phyloP scores from a whole-genome alignment of 2,113 vertebrate species.

The Charadrius vociferus region DNA sequence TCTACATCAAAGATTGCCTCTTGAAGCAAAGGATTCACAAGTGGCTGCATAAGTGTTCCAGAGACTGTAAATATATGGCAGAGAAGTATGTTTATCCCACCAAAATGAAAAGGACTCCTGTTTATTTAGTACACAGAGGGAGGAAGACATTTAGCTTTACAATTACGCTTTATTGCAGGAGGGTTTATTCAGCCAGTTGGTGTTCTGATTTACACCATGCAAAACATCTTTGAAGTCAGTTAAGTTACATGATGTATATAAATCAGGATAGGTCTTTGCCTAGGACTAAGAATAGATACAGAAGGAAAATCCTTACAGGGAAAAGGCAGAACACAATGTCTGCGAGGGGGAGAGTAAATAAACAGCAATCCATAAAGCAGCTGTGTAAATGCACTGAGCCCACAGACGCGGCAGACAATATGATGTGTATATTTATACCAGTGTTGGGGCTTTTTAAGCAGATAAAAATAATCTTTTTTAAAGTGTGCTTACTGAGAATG shows the following conservation, averaged over 20 bases:
- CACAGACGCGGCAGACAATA: neutral
- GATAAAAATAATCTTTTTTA: neutral
- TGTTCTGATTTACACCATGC: neutral
- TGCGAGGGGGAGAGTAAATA: neutral
- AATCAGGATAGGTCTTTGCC: neutral
- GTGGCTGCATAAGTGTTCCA: neutral
- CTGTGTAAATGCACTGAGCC: neutral
- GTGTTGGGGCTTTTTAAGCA: neutral
- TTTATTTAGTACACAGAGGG: neutral
- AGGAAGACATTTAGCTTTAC: slow-evolving; percentile 28
- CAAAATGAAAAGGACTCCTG: neutral
- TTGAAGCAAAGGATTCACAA: neutral
- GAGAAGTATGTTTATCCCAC: slow-evolving; percentile 4
- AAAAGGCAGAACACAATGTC: neutral
- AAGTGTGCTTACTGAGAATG: neutral
- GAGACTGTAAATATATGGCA: neutral
- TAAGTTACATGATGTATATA: neutral
- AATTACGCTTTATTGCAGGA: neutral
- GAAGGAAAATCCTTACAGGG: slow-evolving; percentile 20
- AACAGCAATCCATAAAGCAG: slow-evolving; percentile 3
- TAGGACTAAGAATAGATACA: neutral
- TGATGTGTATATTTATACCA: neutral
- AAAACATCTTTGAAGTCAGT: slow-evolving; percentile 4
- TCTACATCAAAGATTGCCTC: neutral
- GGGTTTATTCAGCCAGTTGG: neutral